phyloP scores from a whole-genome alignment of 2,113 vertebrate species.

The Nesogale talazaci region DNA sequence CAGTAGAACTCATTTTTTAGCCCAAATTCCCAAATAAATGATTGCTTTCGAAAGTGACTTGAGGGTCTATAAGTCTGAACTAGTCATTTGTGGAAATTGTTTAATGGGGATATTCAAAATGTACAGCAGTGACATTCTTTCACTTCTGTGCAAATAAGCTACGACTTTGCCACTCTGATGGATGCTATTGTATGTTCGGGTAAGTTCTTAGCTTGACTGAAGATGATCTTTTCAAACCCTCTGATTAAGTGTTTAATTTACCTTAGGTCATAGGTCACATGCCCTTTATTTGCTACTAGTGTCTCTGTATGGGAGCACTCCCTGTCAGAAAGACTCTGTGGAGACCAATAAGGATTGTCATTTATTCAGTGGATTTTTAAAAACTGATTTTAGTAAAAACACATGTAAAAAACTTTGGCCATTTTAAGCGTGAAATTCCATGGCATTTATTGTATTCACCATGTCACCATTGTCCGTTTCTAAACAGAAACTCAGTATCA shows the following conservation, averaged over 20 bases:
- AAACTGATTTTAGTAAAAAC: not conserved
- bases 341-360: not conserved
- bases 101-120: conserved; percentile 2
- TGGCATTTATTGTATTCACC: not conserved
- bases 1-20: not conserved
- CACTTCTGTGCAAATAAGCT: conserved; percentile 50
- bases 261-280: conserved; percentile 2
- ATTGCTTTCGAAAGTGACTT: conserved; percentile 63
- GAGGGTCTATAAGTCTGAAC: conserved; percentile 53
- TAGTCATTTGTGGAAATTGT: conserved; percentile 64
- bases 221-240: conserved; percentile 7
- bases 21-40: conserved; percentile 51
- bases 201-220: conserved; percentile 5
- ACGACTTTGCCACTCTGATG: conserved; percentile 27
- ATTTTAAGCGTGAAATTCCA: not conserved
- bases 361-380: not conserved
- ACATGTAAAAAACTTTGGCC: not conserved
- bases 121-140: conserved; percentile 42
- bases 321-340: not conserved
- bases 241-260: conserved; percentile 46
- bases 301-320: not conserved
- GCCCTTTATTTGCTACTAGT: conserved; percentile 10
- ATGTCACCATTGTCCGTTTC: not conserved
- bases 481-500: not conserved
- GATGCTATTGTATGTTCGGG: not conserved